Base-by-base conservation (phyloP, 2,888 invertebrate genomes). In the Melipona bicolor region DNA sequence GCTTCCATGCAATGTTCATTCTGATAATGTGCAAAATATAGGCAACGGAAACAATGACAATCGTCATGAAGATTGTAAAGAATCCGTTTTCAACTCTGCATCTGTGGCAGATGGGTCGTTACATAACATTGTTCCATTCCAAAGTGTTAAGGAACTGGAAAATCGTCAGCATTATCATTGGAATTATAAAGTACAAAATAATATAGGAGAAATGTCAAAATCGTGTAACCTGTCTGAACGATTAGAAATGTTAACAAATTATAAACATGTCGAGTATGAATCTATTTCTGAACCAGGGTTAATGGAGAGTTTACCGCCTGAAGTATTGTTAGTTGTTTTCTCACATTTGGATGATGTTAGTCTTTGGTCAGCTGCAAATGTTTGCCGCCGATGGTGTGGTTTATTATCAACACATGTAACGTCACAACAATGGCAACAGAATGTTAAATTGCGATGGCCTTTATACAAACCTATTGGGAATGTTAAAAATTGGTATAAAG, bases 321-420 rank as follows among this genome's bases (percentile, higher is more conserved):
- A 97, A 96, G 98, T 99, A 89, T 95, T 98, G 92, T 96, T 98
- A 73, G 96, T 97, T 86, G 98, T 99, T 85, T 98, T 99, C 95
- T 97, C 97, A 73, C 97, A 98, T 94, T 95, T 99, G 92, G 99
- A 99, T 93, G 98, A 99, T 95, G 96, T 99, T 92, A 98, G 98
- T 0, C 95, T 99, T 91, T 97, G 98, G 96, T 97, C 97, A 92
- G 97, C 97, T 80, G 97, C 97, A 61, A 97, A 97, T 93, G 98
- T 98, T 52, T 98, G 98, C 93, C 95, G 96, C 86, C 96, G 98
- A 86, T 99, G 98, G 98, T 96, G 96, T 87, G 96, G 97, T 64
- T 96, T 99, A 54, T 95, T 99, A 76, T 96, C 97, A 79, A 97
- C 97, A 85, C 97, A 98, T 90, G 96, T 97, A 81, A 96, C 97